Percentiles rank a stretch among this genome's conserved stretches.
phyloP scores from a whole-genome alignment of 1,140 invertebrate genomes.

The Calliphora vicina region DNA sequence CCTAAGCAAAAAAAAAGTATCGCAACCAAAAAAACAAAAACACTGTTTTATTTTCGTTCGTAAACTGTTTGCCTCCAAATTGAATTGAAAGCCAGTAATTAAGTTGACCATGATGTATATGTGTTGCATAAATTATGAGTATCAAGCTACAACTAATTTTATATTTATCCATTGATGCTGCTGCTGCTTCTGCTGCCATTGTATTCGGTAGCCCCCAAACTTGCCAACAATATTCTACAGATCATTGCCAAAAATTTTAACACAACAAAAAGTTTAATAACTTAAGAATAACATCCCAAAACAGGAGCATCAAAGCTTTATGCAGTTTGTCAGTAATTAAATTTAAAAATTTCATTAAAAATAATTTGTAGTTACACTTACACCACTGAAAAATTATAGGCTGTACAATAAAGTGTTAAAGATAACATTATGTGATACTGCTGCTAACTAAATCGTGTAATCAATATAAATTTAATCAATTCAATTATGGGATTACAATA shows the following conservation, averaged over 20 bases:
- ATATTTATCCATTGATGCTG: background rate
- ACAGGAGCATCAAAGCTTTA: background rate
- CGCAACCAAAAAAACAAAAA: background rate
- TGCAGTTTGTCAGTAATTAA: conserved; percentile 5
- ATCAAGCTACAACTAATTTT: conserved; percentile 13
- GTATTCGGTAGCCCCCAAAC: background rate
- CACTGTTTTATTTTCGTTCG: background rate
- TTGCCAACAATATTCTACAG: background rate
- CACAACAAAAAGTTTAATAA: background rate
- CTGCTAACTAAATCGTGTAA: background rate
- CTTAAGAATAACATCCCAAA: background rate
- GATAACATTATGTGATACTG: background rate
- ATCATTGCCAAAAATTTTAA: background rate
- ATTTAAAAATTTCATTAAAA: conserved; percentile 6
- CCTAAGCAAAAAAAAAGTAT: background rate
- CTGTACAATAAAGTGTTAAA: background rate
- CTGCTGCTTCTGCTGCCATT: background rate
- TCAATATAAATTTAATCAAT: too few species aligned
- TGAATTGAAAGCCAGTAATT: conserved; percentile 13
- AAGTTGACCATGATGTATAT: conserved; percentile 16
- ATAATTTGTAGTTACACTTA: conserved; percentile 1
- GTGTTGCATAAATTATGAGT: conserved; percentile 16
- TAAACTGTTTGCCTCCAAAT: background rate
- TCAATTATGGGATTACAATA: too few species aligned
- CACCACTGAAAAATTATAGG: conserved; percentile 11